A percentile compares a stretch with the other conserved stretches of the same genome.
These are phyloP conservation scores for Antechinus stuartii DNA, from an alignment of 2,113 vertebrate species.

Conservation along the genomic window DNA sequence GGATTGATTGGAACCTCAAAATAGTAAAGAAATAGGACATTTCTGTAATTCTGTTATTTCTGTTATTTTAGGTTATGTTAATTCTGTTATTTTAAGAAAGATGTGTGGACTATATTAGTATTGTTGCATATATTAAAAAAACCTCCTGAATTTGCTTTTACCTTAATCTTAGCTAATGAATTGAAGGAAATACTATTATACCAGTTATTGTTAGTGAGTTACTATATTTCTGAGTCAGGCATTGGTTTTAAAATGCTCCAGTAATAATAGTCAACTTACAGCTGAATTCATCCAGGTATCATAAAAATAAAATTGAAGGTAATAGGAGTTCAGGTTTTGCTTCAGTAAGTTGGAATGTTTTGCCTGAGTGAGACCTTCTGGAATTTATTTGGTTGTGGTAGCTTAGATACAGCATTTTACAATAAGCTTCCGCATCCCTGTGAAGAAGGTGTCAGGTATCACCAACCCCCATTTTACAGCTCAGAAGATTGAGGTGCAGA, in stretches of 20 bases:
- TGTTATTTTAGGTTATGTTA: neutral
- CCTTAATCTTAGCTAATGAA: constrained; percentile 10
- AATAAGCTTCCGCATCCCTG: neutral
- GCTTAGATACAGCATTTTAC: constrained; percentile 9
- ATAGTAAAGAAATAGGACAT: neutral
- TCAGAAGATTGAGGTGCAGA: constrained; percentile 18
- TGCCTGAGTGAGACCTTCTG: constrained; percentile 19
- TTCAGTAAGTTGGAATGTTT: constrained; percentile 3
- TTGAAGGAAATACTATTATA: constrained; percentile 22
- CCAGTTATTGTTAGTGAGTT: constrained; percentile 18
- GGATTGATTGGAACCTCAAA: neutral
- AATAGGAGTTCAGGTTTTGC: constrained; percentile 14
- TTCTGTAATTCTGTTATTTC: neutral
- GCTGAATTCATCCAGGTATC: constrained; percentile 16
- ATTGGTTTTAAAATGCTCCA: constrained; percentile 36
- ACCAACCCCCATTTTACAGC: constrained; percentile 14
- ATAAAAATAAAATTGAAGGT: constrained; percentile 42
- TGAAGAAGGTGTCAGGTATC: neutral
- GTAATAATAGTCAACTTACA: constrained; percentile 40
- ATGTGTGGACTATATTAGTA: neutral
- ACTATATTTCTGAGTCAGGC: neutral
- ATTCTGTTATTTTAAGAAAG: neutral
- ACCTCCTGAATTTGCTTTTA: constrained; percentile 24
- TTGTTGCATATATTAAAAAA: neutral
- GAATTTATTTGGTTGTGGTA: neutral